Base-by-base conservation (phyloP, 2,888 invertebrate species). In the Aporophyla lueneburgensis region DNA sequence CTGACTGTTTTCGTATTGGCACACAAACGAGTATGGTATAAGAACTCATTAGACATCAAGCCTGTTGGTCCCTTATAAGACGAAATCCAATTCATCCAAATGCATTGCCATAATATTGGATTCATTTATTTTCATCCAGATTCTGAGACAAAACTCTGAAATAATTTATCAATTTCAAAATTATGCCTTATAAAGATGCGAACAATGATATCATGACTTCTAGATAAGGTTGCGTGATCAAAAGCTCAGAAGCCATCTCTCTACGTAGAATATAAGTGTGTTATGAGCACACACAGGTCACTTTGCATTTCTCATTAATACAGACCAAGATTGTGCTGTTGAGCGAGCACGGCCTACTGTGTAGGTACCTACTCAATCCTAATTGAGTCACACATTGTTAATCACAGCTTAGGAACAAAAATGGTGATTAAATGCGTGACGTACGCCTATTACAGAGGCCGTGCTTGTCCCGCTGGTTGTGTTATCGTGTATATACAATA, bases 21-120 rank as follows among this genome's bases (percentile, higher is more conserved):
- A 68, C 40, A 43, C 10, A 27, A 43, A 69, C 33, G 19, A 24
- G 51, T 58, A 51, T 21, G 43, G 69, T 78, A 24, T 49, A 9
- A 56, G n/a, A 69, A 27, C 79, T 70, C 24, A 78, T 76, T 46
- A 78, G 21, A 59, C 24, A 33, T 46, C 4, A 12, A n/a, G 9
- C 5, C 19, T 40, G 24, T 46, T 78, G 59, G 46, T 10, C n/a
- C 66, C 80, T 0, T 80, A 49, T 27, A 49, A 49, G 80, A 62
- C 40, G 10, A 54, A 72, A 46, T 43, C 54, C n/a, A 71, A 49
- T 62, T 72, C 59, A 2, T 16, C 3, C 12, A 6, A n/a, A 72
- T 72, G 27, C 10, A 43, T 53, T 46, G 21, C 24, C 6, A 51
- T 40, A 40, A 3, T 21, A 27, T 62, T 43, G 24, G 46, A 16